phyloP scores from a whole-genome alignment of 1,140 invertebrate genomes.

The Neoseiulus cucumeris region DNA sequence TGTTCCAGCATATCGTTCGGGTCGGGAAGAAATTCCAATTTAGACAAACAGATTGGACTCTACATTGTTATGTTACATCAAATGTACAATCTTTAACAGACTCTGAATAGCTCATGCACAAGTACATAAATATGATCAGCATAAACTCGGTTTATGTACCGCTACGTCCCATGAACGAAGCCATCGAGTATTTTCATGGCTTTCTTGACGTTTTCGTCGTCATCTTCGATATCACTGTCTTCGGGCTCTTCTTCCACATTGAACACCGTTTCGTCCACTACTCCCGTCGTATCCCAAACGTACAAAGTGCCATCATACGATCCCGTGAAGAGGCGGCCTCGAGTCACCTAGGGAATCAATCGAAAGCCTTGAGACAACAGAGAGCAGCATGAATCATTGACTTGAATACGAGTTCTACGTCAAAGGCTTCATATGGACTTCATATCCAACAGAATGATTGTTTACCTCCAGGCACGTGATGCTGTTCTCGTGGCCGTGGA shows the following conservation, averaged over 20 bases:
- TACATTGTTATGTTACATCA: too few species aligned
- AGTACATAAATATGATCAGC: too few species aligned
- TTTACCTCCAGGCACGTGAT: slow-evolving; percentile 27
- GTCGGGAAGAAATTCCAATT: too few species aligned
- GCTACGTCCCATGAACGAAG: slow-evolving; percentile 8
- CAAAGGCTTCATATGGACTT: too few species aligned
- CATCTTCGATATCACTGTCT: slow-evolving; percentile 17
- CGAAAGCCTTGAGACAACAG: neutral
- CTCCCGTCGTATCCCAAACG: slow-evolving; percentile 21
- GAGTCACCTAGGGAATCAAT: slow-evolving; percentile 17
- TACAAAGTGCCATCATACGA: slow-evolving; percentile 19
- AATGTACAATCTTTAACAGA: too few species aligned
- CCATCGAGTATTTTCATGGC: slow-evolving; percentile 18
- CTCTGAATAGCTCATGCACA: too few species aligned
- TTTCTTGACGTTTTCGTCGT: slow-evolving; percentile 19
- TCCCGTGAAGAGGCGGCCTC: slow-evolving; percentile 19
- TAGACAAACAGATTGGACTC: too few species aligned
- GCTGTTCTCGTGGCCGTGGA: slow-evolving; percentile 28
- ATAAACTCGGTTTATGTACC: too few species aligned
- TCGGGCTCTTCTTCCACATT: slow-evolving; percentile 16
- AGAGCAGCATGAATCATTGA: too few species aligned
- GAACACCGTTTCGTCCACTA: slow-evolving; percentile 20
- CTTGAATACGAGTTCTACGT: too few species aligned
- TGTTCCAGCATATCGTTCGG: too few species aligned
- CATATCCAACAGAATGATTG: too few species aligned